These are phyloP conservation scores for Rattus norvegicus DNA, from an alignment of 2,113 vertebrate genomes.

Conservation along the genomic window DNA sequence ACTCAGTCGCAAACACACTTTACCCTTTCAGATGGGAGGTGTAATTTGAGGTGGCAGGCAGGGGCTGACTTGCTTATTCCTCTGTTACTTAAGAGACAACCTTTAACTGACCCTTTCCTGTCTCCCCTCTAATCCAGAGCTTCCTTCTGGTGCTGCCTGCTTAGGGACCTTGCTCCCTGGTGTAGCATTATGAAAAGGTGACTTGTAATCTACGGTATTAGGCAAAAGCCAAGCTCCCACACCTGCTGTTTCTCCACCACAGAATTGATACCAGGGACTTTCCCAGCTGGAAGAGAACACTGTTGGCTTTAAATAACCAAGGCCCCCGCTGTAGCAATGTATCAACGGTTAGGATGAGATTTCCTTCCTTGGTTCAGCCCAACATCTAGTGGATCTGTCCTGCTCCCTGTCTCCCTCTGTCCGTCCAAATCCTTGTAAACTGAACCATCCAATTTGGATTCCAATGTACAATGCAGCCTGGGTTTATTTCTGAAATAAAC, in stretches of 20 bases:
- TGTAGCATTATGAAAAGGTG: slow-evolving; percentile 23
- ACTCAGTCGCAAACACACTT: not conserved
- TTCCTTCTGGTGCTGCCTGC: accelerated
- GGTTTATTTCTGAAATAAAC: slow-evolving; percentile 29
- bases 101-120: not conserved
- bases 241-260: slow-evolving; percentile 54
- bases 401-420: not conserved
- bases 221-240: not conserved
- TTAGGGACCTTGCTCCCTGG: not conserved
- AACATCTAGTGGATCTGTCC: not conserved
- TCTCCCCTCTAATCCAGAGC: not conserved
- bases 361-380: slow-evolving; percentile 46
- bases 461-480: not conserved
- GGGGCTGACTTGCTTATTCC: not conserved
- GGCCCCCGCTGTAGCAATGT: not conserved
- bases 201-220: slow-evolving; percentile 64
- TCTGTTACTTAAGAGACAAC: not conserved
- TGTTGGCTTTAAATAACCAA: slow-evolving; percentile 40
- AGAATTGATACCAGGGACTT: slow-evolving; percentile 64
- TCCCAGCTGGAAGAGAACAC: not conserved
- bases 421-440: not conserved
- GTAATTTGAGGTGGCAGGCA: not conserved
- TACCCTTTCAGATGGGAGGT: not conserved
- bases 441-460: slow-evolving; percentile 22
- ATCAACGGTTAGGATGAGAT: slow-evolving; percentile 51